These are phyloP conservation scores for Heliconius himera DNA, from an alignment of 1,140 invertebrate species.

Conservation along the genomic window DNA sequence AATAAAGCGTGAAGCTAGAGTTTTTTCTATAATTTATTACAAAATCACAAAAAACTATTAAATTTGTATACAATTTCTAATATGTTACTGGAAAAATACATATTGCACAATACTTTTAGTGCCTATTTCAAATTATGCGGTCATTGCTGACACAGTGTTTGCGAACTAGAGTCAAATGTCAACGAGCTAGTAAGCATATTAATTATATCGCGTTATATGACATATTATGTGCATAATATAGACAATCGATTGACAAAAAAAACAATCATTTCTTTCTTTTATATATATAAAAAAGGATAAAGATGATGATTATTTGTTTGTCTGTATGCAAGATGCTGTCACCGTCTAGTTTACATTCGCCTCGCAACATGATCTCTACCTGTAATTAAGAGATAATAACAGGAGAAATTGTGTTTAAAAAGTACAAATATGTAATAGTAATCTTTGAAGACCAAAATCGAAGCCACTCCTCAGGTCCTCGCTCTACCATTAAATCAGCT, in stretches of 20 bases:
- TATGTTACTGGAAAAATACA: neutral
- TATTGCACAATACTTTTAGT: conserved; percentile 5
- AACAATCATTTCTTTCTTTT: neutral
- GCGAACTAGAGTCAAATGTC: conserved; percentile 6
- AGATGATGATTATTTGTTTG: too few species aligned
- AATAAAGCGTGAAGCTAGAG: too few species aligned
- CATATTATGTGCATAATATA: neutral
- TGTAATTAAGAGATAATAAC: too few species aligned
- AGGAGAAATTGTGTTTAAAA: too few species aligned
- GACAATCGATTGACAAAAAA: neutral
- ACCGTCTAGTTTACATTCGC: too few species aligned
- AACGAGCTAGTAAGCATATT: neutral
- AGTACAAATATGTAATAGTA: too few species aligned
- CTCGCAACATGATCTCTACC: too few species aligned
- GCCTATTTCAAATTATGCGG: neutral
- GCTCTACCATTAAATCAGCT: too few species aligned
- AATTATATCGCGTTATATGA: neutral
- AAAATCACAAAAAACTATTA: neutral
- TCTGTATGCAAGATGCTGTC: neutral
- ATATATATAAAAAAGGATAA: neutral
- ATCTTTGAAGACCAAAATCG: too few species aligned
- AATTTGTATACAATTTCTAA: neutral
- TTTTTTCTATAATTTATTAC: too few species aligned
- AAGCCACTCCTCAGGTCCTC: too few species aligned
- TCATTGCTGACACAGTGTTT: conserved; percentile 12